Base-by-base conservation (phyloP, 1,140 invertebrate species). In the Drosophila repleta region DNA sequence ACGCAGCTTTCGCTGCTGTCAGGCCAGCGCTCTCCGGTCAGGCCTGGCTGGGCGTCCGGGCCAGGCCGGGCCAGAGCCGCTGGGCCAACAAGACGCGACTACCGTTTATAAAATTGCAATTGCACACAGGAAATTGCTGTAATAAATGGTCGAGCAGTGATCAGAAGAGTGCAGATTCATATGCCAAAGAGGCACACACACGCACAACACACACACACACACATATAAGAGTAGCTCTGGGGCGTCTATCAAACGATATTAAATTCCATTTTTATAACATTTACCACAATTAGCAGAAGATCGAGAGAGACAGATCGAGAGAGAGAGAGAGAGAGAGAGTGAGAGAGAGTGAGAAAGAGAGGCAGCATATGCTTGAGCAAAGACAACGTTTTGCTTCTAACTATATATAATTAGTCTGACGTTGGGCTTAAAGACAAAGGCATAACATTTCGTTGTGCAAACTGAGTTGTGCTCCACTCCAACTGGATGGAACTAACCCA, bases 91-190 rank as follows among this genome's bases (percentile, higher is more conserved):
- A 62, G 78, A 75, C 64, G 65, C 74, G 78, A 85, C 81, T 85
- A 85, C 82, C 81, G 81, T 85, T 85, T 85, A 85, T 85, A 85
- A 87, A 77, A 82, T 35, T 75, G 74, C 81, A 85, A 87, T 82
- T 85, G 82, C 70, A 48, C 66, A 82, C 82, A 82, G 83, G 83
- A 87, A 87, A 87, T 87, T 88, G 83, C 84, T 7, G 69, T 65
- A 83, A 89, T 87, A 87, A 87, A 87, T 87, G 83, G 69, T 70
- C 53, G 68, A 63, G 71, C n/a, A n/a, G n/a, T n/a, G n/a, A n/a
- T n/a, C n/a, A n/a, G n/a, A 11, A 62, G 69, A 64, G 68, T 65
- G 76, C 66, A 60, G 77, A 70, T 72, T 74, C 56, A 65, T 26
- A 58, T 77, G 64, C 39, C n/a, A 62, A 69, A 39, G 37, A 26